These are phyloP conservation scores for Athalia circularis DNA, from an alignment of 2,888 invertebrate genomes.

Conservation along the genomic window DNA sequence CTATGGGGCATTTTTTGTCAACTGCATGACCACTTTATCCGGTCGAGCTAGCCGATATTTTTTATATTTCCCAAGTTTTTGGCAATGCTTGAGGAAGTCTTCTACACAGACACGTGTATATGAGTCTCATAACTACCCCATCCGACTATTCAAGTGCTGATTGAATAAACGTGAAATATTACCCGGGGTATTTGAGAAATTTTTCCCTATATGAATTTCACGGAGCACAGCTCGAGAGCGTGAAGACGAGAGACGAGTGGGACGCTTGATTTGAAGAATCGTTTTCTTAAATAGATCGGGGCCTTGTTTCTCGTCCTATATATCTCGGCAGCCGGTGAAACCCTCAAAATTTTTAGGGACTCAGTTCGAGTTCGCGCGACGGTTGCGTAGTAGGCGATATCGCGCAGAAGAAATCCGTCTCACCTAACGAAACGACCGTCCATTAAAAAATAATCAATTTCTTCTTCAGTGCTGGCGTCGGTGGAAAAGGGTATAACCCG, in stretches of 20 bases:
- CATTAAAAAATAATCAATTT: conserved; percentile 46
- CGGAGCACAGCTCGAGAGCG: no score
- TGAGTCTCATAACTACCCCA: no score
- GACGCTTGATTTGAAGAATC: not conserved
- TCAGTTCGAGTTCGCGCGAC: conserved; percentile 17
- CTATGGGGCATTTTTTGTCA: not conserved
- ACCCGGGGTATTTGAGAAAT: no score
- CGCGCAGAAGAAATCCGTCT: conserved; percentile 39
- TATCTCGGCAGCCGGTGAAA: conserved; percentile 12
- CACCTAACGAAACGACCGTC: conserved; percentile 42
- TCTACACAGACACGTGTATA: no score
- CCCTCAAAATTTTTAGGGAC: conserved; percentile 9
- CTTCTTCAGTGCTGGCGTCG: conserved; percentile 22
- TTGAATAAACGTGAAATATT: no score
- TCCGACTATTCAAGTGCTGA: no score
- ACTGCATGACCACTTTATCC: no score
- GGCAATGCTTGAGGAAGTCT: no score
- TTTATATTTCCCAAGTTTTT: no score
- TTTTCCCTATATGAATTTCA: no score
- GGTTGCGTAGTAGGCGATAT: not conserved
- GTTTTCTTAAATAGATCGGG: not conserved
- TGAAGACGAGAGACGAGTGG: no score
- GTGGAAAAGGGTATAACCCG: conserved; percentile 37
- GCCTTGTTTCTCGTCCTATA: not conserved
- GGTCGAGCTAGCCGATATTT: no score